Conservation (phyloP, 2,113 vertebrate genomes). For the Struthio camelus region DNA sequence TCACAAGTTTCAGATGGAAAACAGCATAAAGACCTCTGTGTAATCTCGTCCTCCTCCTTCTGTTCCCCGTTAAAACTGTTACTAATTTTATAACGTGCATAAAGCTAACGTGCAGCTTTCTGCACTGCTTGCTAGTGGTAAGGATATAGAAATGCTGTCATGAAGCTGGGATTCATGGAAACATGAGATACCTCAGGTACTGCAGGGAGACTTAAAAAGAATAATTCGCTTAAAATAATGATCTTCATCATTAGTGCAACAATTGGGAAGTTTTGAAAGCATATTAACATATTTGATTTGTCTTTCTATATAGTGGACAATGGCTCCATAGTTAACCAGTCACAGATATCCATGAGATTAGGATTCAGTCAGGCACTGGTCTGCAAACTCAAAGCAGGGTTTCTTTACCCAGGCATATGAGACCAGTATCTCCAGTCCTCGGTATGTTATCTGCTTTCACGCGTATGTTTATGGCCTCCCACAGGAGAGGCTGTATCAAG, state of each 20-base stretch:
- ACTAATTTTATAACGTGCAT: neutral
- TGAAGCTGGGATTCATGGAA: neutral
- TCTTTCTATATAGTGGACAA: neutral
- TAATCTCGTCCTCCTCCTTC: neutral
- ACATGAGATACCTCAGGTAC: neutral
- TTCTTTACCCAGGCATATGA: neutral
- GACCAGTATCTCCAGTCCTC: neutral
- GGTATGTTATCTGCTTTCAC: neutral
- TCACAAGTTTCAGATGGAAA: neutral
- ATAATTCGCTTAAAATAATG: slow-evolving; percentile 44
- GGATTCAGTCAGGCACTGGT: neutral
- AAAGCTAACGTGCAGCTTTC: neutral
- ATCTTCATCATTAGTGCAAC: neutral
- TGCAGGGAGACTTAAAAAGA: slow-evolving; percentile 13
- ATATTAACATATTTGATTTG: slow-evolving; percentile 47
- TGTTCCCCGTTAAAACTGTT: neutral
- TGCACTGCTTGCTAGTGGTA: neutral
- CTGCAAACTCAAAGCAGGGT: neutral
- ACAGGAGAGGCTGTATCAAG: neutral
- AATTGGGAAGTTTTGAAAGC: slow-evolving; percentile 34
- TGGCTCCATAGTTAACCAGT: neutral
- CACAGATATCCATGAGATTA: neutral
- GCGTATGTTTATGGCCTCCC: neutral
- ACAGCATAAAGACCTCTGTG: neutral
- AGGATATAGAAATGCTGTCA: neutral